Base-by-base conservation (phyloP, 2,888 invertebrate genomes). In the Campaea margaritaria region DNA sequence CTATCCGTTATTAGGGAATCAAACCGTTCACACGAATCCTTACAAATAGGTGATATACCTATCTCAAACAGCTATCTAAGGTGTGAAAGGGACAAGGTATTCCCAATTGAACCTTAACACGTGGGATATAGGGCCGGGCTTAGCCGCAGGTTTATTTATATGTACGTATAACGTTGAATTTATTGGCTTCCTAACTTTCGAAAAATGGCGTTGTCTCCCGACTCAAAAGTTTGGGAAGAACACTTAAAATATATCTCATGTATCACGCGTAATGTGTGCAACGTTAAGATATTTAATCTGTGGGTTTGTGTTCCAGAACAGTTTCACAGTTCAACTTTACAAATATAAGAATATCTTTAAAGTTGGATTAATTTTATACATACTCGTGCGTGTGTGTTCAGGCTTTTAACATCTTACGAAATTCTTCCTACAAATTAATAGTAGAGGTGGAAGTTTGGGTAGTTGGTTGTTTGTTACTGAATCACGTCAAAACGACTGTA, bases 121-220 rank as follows among this genome's bases (percentile, higher is more conserved):
- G 69, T 71, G 64, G 68, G 76, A 74, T 74, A 73, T 82, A 82
- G 82, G 81, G 78, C 76, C 72, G 65, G 79, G 72, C 69, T 75
- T 78, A 74, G 74, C 73, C 66, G 12, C 68, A 75, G 72, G 74
- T 81, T 83, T 87, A 86, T 86, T 86, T 86, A 86, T 86, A 81
- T 76, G 78, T 78, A 80, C 31, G 21, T 21, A 21, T 21, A 21
- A 82, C 80, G 75, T 62, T 75, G 81, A 86, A 91, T 91, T 88
- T 91, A 89, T 89, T 81, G 75, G 79, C 78, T 85, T 84, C 79
- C 83, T 82, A 81, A 80, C 75, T 79, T 60, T 73, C 79, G 81
- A 85, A 81, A 78, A 83, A 86, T 83, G 81, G 75, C 69, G 62
- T 77, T 56, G 48, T 53, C 62, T 58, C 46, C 31, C 80, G 61